Evolutionary conservation across 2,888 invertebrate species (phyloP), one percentile per base, ranked within the genome.

Genomic region (Encarsia formosa): DNA sequence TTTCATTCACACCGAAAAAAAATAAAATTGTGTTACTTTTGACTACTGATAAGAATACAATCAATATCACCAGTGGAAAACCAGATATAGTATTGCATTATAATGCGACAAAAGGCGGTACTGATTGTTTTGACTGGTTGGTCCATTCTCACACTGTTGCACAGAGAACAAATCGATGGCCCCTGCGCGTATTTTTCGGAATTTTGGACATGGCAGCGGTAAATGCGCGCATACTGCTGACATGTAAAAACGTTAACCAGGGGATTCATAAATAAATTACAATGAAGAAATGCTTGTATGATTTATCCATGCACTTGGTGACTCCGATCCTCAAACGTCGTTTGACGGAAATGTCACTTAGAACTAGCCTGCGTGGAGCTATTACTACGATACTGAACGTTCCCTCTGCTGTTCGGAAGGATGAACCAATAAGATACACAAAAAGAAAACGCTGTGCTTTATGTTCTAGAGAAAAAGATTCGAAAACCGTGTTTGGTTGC

Each of bases 111-210:
- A 65, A 65, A 57, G 59, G 60, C 37, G 61, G 61, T 16, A 62
- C 61, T n/a, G 64, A 64, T 29, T 52, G 54, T 13, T 64, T 65
- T 38, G 63, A 66, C 39, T 47, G 56, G 49, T 41, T 65, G 42
- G 61, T 61, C 39, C 57, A 60, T 35, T 49, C 48, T 2, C 59
- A 57, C 41, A 53, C 62, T 15, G 50, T 43, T 5, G 19, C 19
- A n/a, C 20, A 50, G 37, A 56, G 39, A 46, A 63, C 61, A n/a
- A 58, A 59, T 18, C 29, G 64, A 22, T 66, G 65, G 65, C 62
- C 63, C 15, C 34, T 63, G 51, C 39, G 61, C 20, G 23, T 63
- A 40, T 62, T 62, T 48, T 58, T 52, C 29, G 59, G 59, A 2
- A 63, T 63, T 51, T 43, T 64, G 15, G 61, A 65, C 32, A 57